phyloP scores from a whole-genome alignment of 2,888 invertebrate species.

The Nasonia oneida region DNA sequence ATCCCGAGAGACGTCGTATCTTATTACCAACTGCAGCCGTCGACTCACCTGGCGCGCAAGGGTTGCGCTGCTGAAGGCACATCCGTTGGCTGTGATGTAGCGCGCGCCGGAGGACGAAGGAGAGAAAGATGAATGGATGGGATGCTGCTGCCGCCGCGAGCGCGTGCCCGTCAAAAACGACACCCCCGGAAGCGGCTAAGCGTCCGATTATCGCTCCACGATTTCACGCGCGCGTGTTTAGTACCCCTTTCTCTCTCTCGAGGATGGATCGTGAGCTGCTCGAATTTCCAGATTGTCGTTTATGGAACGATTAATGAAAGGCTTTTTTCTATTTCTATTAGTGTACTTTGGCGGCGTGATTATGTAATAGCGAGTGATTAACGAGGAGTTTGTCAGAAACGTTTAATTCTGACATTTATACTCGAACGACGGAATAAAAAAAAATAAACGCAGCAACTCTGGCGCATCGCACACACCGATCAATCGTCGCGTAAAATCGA shows the following conservation, averaged over 20 bases:
- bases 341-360: background rate
- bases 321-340: background rate
- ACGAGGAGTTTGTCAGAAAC: conserved; percentile 28
- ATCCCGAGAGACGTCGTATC: conserved; percentile 35
- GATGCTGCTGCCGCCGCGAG: conserved; percentile 17
- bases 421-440: no score
- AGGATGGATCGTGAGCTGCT: conserved; percentile 10
- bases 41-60: conserved; percentile 56
- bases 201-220: conserved; percentile 14
- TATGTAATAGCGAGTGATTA: background rate
- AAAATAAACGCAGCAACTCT: background rate
- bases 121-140: conserved; percentile 12
- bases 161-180: conserved; percentile 44
- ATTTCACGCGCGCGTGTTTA: background rate
- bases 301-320: background rate
- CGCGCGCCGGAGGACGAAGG: background rate
- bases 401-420: background rate
- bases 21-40: conserved; percentile 39
- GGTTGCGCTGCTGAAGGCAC: conserved; percentile 32
- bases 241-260: conserved; percentile 27
- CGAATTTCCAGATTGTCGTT: conserved; percentile 9
- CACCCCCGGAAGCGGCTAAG: conserved; percentile 9
- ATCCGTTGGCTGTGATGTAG: conserved; percentile 6
- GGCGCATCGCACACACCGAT: background rate
- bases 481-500: background rate